Percentiles rank a stretch among this genome's conserved stretches.
phyloP scores from a whole-genome alignment of 2,888 invertebrate genomes.

The Macrophya alboannulata region DNA sequence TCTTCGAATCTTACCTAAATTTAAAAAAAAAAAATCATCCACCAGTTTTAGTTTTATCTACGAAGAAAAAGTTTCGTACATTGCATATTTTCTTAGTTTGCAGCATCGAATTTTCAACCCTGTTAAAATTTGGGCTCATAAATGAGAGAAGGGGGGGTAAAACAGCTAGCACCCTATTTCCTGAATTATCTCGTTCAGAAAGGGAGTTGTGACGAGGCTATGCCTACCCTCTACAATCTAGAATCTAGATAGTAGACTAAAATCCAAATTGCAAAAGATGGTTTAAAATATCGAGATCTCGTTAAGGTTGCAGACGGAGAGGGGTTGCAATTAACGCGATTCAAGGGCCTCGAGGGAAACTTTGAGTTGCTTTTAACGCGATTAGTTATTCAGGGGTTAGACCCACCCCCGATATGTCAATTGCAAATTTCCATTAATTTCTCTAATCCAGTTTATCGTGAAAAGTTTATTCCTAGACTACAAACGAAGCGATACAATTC shows the following conservation, averaged over 20 bases:
- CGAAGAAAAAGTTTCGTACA: background rate
- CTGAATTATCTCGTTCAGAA: background rate
- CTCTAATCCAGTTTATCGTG: background rate
- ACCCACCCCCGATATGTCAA: background rate
- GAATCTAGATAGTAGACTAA: background rate
- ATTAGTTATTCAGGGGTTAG: conserved; percentile 20
- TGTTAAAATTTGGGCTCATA: background rate
- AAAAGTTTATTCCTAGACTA: conserved; percentile 8
- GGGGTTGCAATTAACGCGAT: conserved; percentile 30
- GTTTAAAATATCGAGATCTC: conserved; percentile 24
- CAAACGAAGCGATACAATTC: background rate
- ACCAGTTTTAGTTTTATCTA: background rate
- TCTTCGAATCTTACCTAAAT: background rate
- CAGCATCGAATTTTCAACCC: background rate
- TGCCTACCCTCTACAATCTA: background rate
- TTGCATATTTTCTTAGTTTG: background rate
- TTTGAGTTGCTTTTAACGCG: conserved; percentile 30
- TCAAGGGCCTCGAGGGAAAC: conserved; percentile 7
- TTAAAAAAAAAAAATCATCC: background rate
- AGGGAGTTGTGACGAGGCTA: too few species aligned
- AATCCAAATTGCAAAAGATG: conserved; percentile 18
- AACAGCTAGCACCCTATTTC: background rate
- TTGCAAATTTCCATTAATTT: conserved; percentile 13
- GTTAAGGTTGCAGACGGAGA: conserved; percentile 5
- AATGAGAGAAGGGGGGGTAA: background rate